Evolutionary conservation across 2,113 vertebrate genomes (phyloP), one percentile per base, ranked within the genome.

Genomic region (Potamarius usumacintae): DNA sequence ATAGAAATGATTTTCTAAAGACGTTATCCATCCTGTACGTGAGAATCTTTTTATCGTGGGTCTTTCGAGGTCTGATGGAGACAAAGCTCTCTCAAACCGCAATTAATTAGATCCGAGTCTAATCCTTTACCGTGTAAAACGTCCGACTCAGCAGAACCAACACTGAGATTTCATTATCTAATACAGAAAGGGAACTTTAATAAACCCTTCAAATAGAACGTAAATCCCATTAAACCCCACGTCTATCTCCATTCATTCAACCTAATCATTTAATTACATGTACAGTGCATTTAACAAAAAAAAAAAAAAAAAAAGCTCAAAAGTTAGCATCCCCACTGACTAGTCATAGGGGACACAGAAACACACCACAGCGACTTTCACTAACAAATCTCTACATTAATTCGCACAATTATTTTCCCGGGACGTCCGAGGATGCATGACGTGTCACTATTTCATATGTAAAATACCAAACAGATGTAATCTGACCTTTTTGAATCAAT

Each of bases 21-120:
- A 22, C 20, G 9, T 53, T 42, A 63, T 85, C 9, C 20, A 15
- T 72, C 48, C 0, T 58, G 25, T n/a, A 67, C 69, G 55, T 25
- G 48, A 15, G 18, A 55, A 60, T 57, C 42, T 20, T n/a, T 25
- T 79, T 42, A 90, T 88, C 87, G 86, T 90, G 84, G 82, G 90
- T 93, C 90, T 85, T 90, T 90, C 89, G 92, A 89, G 87, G 63
- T 89, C 85, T 87, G 93, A 92, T 94, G 82, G 89, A 89, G 86
- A 89, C 92, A 88, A 90, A 90, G 91, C 92, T 91, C 87, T 90
- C 92, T 91, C 90, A 93, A 90, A 86, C n/a, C 90, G 88, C 91
- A 94, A 94, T 93, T 94, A 94, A 94, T 95, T 94, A 92, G 92
- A 93, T 94, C 93, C 89, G 91, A 91, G 93, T 92, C 88, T 92